Conservation (phyloP, 2,797 vertebrate genomes). For the Acanthis flammea region DNA sequence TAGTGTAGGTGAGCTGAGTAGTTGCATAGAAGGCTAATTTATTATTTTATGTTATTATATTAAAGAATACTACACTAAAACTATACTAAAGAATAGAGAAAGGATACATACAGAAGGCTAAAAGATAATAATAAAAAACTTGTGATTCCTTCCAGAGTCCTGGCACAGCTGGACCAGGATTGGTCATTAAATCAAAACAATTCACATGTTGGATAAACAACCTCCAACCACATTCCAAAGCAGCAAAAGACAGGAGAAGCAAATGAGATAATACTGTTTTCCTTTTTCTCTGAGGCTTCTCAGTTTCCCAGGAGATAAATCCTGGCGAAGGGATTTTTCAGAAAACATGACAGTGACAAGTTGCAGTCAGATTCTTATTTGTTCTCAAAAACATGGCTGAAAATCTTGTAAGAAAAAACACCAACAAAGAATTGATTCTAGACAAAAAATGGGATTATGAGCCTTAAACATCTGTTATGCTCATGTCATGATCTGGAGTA, state of each 20-base stretch:
- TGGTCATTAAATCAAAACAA: not conserved
- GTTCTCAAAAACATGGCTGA: not conserved
- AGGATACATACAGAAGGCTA: not conserved
- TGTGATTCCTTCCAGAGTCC: not conserved
- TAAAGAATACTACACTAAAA: not conserved
- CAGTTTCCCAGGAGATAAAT: not conserved
- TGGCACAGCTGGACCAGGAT: not conserved
- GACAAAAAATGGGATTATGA: not conserved
- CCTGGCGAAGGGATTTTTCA: not conserved
- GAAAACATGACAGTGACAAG: not conserved
- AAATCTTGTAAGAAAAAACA: not conserved
- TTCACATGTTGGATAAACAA: not conserved
- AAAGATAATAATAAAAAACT: not conserved
- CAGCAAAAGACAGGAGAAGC: not conserved
- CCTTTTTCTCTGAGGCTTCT: not conserved
- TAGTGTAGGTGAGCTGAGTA: not conserved
- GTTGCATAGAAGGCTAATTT: not conserved
- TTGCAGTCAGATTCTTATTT: not conserved
- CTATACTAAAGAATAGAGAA: not conserved
- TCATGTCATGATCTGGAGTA: accelerated
- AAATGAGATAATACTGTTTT: not conserved
- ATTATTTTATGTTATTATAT: not conserved
- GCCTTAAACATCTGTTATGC: not conserved
- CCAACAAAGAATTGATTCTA: not conserved
- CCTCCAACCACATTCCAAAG: not conserved